Percentiles rank a stretch among this genome's conserved stretches.
Conservation (phyloP, 92 coral and sea anemone species). For the Epizoanthus illoricatus region DNA sequence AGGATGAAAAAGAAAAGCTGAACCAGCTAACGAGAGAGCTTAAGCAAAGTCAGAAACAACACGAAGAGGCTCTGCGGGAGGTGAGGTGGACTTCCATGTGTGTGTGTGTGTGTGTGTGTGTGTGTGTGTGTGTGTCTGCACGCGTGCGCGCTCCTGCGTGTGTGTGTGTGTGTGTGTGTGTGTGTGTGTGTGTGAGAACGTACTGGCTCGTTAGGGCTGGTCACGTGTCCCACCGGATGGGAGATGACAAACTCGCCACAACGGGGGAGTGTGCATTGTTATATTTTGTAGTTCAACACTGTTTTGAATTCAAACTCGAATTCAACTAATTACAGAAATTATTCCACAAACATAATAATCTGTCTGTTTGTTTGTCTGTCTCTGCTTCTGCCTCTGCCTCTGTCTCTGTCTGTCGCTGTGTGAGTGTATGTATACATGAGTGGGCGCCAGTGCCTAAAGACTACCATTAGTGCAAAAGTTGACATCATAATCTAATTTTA, state of each 20-base stretch:
- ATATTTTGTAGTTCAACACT: not conserved
- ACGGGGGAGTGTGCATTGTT: no score
- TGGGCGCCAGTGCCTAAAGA: no score
- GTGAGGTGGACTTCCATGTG: constrained; percentile 28
- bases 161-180: no score
- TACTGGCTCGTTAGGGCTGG: not conserved
- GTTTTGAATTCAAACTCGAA: no score
- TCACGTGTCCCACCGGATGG: no score
- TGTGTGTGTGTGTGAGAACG: not conserved
- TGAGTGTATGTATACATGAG: no score
- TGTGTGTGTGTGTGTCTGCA: no score
- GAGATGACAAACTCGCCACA: not conserved
- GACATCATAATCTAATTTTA: no score
- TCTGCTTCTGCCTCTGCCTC: not conserved
- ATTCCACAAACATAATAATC: no score
- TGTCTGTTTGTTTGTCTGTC: not conserved
- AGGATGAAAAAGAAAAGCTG: constrained; percentile 73
- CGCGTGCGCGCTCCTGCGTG: not conserved
- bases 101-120: no score
- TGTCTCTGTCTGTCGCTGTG: not conserved
- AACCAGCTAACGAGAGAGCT: constrained; percentile 71
- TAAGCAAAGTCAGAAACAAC: constrained; percentile 67
- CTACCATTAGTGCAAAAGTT: no score
- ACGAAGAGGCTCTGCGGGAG: constrained; percentile 74
- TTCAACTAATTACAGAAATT: no score